A percentile compares a stretch with the other conserved stretches of the same genome.
Conservation (phyloP, 2,888 invertebrate species). For the Zele albiditarsus region DNA sequence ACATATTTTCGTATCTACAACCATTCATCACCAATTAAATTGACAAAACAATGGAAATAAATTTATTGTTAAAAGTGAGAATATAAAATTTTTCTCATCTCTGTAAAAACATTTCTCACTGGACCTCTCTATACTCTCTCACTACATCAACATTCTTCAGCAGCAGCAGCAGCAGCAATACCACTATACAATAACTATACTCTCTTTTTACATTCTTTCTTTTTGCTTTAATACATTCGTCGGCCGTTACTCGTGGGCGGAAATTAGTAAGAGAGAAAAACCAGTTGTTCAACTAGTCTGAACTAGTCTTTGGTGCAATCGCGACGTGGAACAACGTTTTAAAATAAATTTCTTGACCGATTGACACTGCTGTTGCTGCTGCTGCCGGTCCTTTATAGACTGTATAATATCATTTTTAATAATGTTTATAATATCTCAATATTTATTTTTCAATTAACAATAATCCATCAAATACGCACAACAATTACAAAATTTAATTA, state of each 20-base stretch:
- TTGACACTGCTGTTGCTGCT: constrained; percentile 33
- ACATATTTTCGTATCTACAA: too few relatives aligned
- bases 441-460: too few relatives aligned
- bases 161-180: too few relatives aligned
- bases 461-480: neutral
- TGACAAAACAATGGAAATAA: too few relatives aligned
- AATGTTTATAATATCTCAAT: too few relatives aligned
- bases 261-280: constrained; percentile 61
- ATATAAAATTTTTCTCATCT: too few relatives aligned
- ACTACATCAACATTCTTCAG: neutral
- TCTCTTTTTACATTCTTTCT: constrained; percentile 35
- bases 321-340: constrained; percentile 49
- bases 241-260: constrained; percentile 63
- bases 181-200: neutral
- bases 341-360: constrained; percentile 43
- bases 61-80: too few relatives aligned
- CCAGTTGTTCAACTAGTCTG: constrained; percentile 63
- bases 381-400: constrained; percentile 23
- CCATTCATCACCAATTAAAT: too few relatives aligned
- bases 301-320: constrained; percentile 22
- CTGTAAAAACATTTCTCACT: neutral
- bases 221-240: constrained; percentile 13
- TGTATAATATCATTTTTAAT: neutral
- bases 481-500: neutral
- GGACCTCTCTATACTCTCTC: constrained; percentile 3